Conservation (phyloP, 2,888 invertebrate species). For the Thysanoteuthis rhombus region DNA sequence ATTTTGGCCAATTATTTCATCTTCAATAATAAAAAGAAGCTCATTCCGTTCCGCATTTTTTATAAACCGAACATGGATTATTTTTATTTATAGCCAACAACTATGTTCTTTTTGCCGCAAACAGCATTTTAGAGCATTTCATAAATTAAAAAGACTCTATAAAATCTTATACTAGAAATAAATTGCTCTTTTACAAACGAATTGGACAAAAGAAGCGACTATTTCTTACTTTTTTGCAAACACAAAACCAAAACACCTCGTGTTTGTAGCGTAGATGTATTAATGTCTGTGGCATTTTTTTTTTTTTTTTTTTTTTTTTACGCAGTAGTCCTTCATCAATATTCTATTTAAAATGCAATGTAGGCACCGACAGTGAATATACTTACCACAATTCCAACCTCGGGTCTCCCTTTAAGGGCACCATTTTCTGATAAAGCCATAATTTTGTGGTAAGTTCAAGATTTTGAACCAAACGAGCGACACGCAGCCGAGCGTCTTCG, state of each 20-base stretch:
- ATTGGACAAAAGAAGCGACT: too few relatives aligned
- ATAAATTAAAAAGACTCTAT: not conserved
- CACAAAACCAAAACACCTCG: not conserved
- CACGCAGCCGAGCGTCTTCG: not conserved
- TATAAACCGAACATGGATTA: not conserved
- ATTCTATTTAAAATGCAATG: not conserved
- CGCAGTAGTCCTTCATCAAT: not conserved
- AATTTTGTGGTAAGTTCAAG: not conserved
- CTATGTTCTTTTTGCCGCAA: not conserved
- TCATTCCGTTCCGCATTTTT: not conserved
- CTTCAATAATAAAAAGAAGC: too few relatives aligned
- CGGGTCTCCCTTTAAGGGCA: not conserved
- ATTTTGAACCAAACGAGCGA: not conserved
- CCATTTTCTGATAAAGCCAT: slow-evolving; percentile 15
- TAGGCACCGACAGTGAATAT: not conserved
- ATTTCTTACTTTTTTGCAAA: too few relatives aligned
- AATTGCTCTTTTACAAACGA: too few relatives aligned
- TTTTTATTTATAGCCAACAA: not conserved
- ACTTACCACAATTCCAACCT: slow-evolving; percentile 15
- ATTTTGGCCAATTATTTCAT: not conserved
- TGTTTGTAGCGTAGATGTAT: not conserved
- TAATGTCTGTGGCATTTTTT: too few relatives aligned
- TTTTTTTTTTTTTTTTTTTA: not conserved
- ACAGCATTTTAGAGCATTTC: not conserved
- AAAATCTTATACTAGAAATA: too few relatives aligned